Conservation (phyloP, 2,113 vertebrate species). For the Choloepus hoffmanni region DNA sequence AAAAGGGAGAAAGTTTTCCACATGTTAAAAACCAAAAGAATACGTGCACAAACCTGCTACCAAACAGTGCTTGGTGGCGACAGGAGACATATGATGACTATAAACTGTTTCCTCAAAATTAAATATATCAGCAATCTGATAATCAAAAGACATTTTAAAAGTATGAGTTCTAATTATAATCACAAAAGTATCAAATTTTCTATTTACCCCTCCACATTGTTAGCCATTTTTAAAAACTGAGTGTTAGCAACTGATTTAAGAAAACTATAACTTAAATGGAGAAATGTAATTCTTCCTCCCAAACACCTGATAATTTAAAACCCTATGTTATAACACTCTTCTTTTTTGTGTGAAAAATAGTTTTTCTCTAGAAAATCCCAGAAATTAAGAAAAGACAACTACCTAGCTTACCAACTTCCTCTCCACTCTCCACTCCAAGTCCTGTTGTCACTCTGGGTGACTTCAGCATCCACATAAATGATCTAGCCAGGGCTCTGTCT, state of each 20-base stretch:
- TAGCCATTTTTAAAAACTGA: constrained; percentile 60
- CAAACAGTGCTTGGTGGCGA: constrained; percentile 95
- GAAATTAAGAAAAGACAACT: constrained; percentile 31
- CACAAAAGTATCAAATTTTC: constrained; percentile 36
- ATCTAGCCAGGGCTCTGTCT: neutral
- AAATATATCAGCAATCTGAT: constrained; percentile 94
- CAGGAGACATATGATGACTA: constrained; percentile 96
- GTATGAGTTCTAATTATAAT: constrained; percentile 49
- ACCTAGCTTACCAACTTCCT: neutral
- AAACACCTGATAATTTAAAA: constrained; percentile 2
- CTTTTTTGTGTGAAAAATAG: neutral
- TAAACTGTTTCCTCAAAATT: constrained; percentile 96
- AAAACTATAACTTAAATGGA: neutral
- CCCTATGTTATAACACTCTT: neutral
- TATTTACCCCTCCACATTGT: neutral
- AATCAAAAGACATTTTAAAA: constrained; percentile 77
- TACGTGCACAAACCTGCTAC: constrained; percentile 92
- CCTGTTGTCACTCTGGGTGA: neutral
- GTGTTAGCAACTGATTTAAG: constrained; percentile 24
- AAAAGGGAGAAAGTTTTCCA: neutral
- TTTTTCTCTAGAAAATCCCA: neutral
- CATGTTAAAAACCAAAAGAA: constrained; percentile 39
- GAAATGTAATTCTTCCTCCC: neutral
- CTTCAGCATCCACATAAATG: neutral
- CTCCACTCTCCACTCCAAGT: neutral